Conservation (phyloP, 2,888 invertebrate species). For the Tachina lurida region DNA sequence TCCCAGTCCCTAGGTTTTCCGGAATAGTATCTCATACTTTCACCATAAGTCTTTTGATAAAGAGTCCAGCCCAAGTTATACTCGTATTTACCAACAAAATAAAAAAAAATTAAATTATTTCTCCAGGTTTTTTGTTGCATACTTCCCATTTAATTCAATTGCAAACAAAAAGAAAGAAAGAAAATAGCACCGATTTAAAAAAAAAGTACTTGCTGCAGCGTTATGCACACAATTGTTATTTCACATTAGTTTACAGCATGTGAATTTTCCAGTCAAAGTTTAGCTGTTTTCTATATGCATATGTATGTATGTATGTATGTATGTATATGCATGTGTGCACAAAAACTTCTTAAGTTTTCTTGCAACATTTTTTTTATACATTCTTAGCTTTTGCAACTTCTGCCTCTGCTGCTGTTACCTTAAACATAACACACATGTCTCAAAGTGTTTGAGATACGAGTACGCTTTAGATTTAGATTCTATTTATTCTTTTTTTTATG, state of each 20-base stretch:
- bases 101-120: not conserved
- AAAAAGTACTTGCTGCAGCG: conserved; percentile 49
- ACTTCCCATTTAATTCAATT: conserved; percentile 22
- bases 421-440: conserved; percentile 42
- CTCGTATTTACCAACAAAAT: not conserved
- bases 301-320: not conserved
- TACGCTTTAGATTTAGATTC: conserved; percentile 68
- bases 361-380: conserved; percentile 42
- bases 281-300: conserved; percentile 64
- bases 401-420: conserved; percentile 4
- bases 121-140: not conserved
- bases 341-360: conserved; percentile 32
- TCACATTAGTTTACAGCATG: conserved; percentile 69
- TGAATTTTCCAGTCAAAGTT: conserved; percentile 72
- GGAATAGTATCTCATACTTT: too few species aligned
- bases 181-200: conserved; percentile 24
- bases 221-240: conserved; percentile 54
- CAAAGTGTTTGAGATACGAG: conserved; percentile 69
- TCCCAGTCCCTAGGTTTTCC: too few species aligned
- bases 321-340: not conserved
- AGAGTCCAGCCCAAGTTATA: too few species aligned
- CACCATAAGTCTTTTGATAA: too few species aligned
- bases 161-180: not conserved
- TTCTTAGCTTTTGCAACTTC: conserved; percentile 37
- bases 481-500: conserved; percentile 50